Evolutionary conservation across 2,797 vertebrate genomes (phyloP).

Genomic region (Stomatorhinus walkeri): DNA sequence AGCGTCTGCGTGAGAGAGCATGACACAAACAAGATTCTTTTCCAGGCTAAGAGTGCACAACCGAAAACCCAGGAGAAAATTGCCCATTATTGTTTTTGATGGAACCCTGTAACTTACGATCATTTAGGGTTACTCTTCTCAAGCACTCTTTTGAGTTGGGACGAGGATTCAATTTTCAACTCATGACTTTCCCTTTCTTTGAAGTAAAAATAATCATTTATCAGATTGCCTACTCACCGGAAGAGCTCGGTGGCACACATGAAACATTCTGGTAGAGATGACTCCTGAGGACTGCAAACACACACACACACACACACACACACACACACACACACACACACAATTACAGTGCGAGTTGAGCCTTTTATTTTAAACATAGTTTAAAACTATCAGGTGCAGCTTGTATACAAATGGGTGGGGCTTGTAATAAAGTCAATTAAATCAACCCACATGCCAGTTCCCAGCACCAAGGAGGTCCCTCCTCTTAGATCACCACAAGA

Average conservation of each 20-base stretch:
- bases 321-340: not conserved
- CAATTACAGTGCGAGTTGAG: not conserved
- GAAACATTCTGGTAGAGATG: not conserved
- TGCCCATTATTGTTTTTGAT: not conserved
- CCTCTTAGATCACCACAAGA: not conserved
- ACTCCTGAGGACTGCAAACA: not conserved
- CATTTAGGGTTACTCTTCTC: not conserved
- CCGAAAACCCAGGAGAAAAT: not conserved
- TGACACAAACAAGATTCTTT: slow-evolving; percentile 4
- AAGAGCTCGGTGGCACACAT: not conserved
- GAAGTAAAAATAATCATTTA: not conserved
- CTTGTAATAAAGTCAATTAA: not conserved
- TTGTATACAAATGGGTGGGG: not conserved
- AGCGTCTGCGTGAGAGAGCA: not conserved
- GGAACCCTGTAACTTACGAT: not conserved
- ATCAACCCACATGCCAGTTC: not conserved
- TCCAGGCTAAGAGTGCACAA: not conserved
- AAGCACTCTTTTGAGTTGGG: not conserved
- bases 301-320: not conserved
- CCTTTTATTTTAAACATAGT: not conserved
- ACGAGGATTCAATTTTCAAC: not conserved
- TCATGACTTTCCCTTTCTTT: not conserved
- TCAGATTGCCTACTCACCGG: not conserved
- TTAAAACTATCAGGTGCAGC: not conserved
- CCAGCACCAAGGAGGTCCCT: not conserved